These are phyloP conservation scores for Hormaphis cornu DNA, from an alignment of 1,140 invertebrate genomes.

Conservation along the genomic window DNA sequence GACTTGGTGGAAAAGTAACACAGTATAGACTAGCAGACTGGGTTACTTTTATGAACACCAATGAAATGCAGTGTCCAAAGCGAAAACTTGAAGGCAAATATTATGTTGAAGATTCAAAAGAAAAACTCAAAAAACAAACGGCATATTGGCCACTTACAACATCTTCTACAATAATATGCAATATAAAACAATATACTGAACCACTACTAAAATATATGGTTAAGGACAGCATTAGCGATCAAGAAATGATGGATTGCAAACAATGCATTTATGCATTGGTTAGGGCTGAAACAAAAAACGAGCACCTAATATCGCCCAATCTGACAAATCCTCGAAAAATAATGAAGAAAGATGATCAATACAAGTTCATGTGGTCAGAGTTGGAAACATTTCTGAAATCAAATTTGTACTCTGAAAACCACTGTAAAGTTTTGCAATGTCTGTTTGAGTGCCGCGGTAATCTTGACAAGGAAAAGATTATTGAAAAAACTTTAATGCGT, in stretches of 20 bases:
- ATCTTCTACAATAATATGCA: constrained; percentile 81
- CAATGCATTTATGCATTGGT: constrained; percentile 76
- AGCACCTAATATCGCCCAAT: constrained; percentile 54
- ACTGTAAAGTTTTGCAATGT: constrained; percentile 72
- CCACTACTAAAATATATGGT: constrained; percentile 67
- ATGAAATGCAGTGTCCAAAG: constrained; percentile 62
- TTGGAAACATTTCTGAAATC: constrained; percentile 72
- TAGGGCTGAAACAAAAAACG: constrained; percentile 71
- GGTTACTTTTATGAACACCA: constrained; percentile 75
- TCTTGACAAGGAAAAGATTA: constrained; percentile 44
- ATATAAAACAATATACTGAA: constrained; percentile 69
- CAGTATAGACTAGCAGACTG: constrained; percentile 85
- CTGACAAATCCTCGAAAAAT: constrained; percentile 46
- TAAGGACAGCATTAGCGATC: constrained; percentile 72
- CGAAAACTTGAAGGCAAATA: constrained; percentile 35
- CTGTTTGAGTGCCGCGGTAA: constrained; percentile 67
- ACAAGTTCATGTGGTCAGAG: constrained; percentile 79
- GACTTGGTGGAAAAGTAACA: constrained; percentile 81
- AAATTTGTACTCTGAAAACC: constrained; percentile 59
- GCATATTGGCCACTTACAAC: constrained; percentile 90
- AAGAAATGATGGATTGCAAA: constrained; percentile 79
- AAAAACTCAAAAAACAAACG: constrained; percentile 64
- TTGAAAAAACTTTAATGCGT: constrained; percentile 49
- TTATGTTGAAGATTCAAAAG: constrained; percentile 53
- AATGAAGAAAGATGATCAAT: constrained; percentile 70